Base-by-base conservation (phyloP, 2,888 invertebrate species). In the Andrena minutula region DNA sequence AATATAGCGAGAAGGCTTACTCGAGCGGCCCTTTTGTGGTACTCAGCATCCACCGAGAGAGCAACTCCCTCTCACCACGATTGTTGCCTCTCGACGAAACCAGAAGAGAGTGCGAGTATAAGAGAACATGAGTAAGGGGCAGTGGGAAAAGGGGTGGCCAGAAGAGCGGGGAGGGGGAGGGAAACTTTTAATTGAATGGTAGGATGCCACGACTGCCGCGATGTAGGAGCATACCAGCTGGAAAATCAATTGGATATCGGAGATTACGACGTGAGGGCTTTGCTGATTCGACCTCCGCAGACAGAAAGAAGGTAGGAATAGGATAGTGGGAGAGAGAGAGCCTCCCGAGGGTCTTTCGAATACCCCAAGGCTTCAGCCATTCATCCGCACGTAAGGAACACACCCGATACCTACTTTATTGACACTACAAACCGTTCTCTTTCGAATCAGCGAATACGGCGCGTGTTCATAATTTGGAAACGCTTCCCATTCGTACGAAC, bases 191-290 rank as follows among this genome's bases (percentile, higher is more conserved):
- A 91, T 91, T 91, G 91, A 91, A 90, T 90, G 90, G 89, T 88
- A 88, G 86, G 87, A 90, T 89, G 89, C 87, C 88, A 88, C 90
- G 89, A 88, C 89, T 87, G 78, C 86, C 86, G 82, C 82, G 88
- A 89, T 86, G 88, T 89, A 87, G 85, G 85, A 89, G 90, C 89
- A 89, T 88, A 89, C 89, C 90, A 90, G 89, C 89, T 91, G 90
- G 89, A 91, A 91, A 91, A 91, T 91, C 91, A 91, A 91, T 91
- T 91, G 89, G 90, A 91, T 91, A 91, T 91, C 84, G 91, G 89
- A 90, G 90, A 91, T 91, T 90, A 90, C 90, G 91, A 91, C 91
- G 91, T 91, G 91, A 91, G 90, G 86, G 88, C 88, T 90, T 90
- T 91, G 87, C 88, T 89, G 91, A 91, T 90, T 88, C 88, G 84